Evolutionary conservation across 2,888 invertebrate species (phyloP), one percentile per base, ranked within the genome.

Genomic region (Dilophus febrilis): DNA sequence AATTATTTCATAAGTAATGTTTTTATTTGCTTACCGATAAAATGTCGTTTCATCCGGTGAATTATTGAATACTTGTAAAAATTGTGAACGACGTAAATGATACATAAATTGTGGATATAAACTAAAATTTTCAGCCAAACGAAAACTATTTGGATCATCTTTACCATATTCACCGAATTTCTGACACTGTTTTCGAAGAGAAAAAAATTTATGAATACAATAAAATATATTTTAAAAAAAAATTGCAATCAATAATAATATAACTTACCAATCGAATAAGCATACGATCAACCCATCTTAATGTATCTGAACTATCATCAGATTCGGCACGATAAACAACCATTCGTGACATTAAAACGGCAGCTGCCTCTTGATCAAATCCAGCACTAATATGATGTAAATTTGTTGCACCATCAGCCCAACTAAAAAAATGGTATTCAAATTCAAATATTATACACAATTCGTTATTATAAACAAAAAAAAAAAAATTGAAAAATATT

Each of bases 101-200:
- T 97, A 99, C 95, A 99, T 97, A 64, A 98, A 99, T 65, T 98
- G 98, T 33, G 98, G 98, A 67, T 95, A 99, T 42, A 99, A 68
- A 43, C 91, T 90, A 66, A 98, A 98, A 66, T 94, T 95, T 58
- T 95, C 95, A 3, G 86, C 79, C 44, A 98, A 73, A 38, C 94
- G 74, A 68, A 98, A 98, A 48, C 92, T 91, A 57, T 84, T 86
- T 13, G 94, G 91, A 64, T 97, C 94, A 57, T 99, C 97, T 58
- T 95, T 95, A 52, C 81, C 79, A 61, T 92, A 99, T 58, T 98
- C 95, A 40, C 97, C 98, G 66, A 99, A 99, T 65, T 95, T 95
- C 64, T 98, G 98, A 60, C 98, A 98, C 85, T 94, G 64, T 39
- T 22, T 6, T 6, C 4, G 8, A 6, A 6, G 22, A 22, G 5